Conservation (phyloP, 2,113 vertebrate genomes). For the Mormyrus lacerda region DNA sequence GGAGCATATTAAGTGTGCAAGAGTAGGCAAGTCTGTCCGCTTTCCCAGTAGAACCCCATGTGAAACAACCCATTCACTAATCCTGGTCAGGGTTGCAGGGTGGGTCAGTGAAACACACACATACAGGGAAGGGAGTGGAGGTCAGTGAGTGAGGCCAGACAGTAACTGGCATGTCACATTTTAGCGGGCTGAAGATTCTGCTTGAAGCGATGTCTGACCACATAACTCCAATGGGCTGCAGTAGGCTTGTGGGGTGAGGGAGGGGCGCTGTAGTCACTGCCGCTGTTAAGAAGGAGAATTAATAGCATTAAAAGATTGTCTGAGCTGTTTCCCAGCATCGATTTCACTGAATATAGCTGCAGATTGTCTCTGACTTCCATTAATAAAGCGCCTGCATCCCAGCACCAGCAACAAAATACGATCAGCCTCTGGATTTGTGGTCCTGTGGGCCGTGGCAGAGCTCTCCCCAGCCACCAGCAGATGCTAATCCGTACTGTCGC, state of each 20-base stretch:
- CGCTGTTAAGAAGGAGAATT: neutral
- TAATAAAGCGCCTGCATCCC: neutral
- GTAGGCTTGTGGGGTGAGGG: neutral
- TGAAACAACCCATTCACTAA: neutral
- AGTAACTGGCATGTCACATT: neutral
- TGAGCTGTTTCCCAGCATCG: neutral
- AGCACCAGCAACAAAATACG: neutral
- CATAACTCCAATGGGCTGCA: neutral
- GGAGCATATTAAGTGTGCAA: neutral
- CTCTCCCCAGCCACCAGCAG: neutral
- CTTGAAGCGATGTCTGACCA: neutral
- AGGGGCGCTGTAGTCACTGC: neutral
- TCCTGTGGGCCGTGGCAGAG: neutral
- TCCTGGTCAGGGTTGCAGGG: neutral
- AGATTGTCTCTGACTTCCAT: neutral
- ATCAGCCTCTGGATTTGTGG: neutral
- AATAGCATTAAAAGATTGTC: constrained; percentile 10
- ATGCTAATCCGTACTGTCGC: neutral
- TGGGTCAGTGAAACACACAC: neutral
- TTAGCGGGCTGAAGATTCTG: neutral
- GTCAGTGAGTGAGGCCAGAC: neutral
- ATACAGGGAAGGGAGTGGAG: neutral
- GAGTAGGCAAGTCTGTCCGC: neutral
- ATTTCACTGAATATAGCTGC: neutral
- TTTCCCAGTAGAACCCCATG: neutral